A percentile compares a stretch with the other conserved stretches of the same genome.
phyloP scores from a whole-genome alignment of 2,797 vertebrate genomes.

The Neosilurus hyrtlii region DNA sequence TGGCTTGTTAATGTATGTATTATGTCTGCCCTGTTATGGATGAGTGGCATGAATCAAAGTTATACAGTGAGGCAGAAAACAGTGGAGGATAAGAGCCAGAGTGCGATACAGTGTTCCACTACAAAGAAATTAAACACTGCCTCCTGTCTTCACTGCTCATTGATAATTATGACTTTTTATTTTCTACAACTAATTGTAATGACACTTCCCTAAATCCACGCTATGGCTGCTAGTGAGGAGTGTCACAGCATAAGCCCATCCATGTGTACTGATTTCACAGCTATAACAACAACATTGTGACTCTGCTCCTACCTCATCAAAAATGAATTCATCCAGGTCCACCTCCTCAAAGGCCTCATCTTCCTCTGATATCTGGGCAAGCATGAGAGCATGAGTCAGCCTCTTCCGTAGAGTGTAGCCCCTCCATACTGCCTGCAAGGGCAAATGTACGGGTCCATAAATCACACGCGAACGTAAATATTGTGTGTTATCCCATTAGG shows the following conservation, averaged over 20 bases:
- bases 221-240: slow-evolving; percentile 20
- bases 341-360: slow-evolving; percentile 87
- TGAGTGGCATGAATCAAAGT: slow-evolving; percentile 25
- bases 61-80: slow-evolving; percentile 18
- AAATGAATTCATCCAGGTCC: slow-evolving; percentile 81
- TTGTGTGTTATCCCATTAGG: slow-evolving; percentile 89
- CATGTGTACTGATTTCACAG: slow-evolving; percentile 27
- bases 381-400: slow-evolving; percentile 79
- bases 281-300: slow-evolving; percentile 34
- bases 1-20: not conserved
- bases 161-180: slow-evolving; percentile 24
- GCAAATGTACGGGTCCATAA: slow-evolving; percentile 75
- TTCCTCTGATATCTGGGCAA: slow-evolving; percentile 72
- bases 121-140: slow-evolving; percentile 8
- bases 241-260: slow-evolving; percentile 10
- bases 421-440: slow-evolving; percentile 90
- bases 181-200: slow-evolving; percentile 36
- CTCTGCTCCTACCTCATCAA: slow-evolving; percentile 82
- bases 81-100: slow-evolving; percentile 24
- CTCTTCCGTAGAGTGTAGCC: slow-evolving; percentile 84
- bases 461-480: slow-evolving; percentile 86
- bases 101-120: not conserved
- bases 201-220: slow-evolving; percentile 31
- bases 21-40: not conserved
- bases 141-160: slow-evolving; percentile 17